These are phyloP conservation scores for Anthoscopus minutus DNA, from an alignment of 2,113 vertebrate genomes.

Conservation along the genomic window DNA sequence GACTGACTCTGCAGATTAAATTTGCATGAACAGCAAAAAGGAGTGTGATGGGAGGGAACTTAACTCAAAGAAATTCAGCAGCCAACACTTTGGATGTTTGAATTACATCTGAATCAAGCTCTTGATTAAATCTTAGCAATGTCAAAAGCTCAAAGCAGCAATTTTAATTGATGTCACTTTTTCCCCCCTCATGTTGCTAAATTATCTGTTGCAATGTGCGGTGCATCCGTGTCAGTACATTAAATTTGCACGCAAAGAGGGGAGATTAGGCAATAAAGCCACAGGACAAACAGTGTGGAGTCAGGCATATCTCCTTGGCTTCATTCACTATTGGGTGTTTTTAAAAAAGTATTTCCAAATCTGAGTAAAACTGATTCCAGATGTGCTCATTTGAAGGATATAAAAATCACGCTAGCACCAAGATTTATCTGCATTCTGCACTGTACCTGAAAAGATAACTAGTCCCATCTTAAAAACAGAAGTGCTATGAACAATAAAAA, in stretches of 20 bases:
- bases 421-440: not conserved
- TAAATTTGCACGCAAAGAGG: not conserved
- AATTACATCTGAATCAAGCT: conserved; percentile 15
- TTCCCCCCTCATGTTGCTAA: not conserved
- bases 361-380: conserved; percentile 23
- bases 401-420: conserved; percentile 6
- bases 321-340: not conserved
- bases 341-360: not conserved
- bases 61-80: conserved; percentile 14
- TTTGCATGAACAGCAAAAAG: conserved; percentile 29
- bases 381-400: conserved; percentile 20
- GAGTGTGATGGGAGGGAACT: not conserved
- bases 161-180: conserved; percentile 2
- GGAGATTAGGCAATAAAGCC: not conserved
- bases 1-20: conserved; percentile 8
- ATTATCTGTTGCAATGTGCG: not conserved
- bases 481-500: conserved; percentile 9
- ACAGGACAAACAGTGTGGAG: not conserved
- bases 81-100: not conserved
- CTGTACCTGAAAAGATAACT: conserved; percentile 12
- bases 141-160: conserved; percentile 19
- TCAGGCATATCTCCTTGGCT: conserved; percentile 2
- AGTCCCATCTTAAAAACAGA: conserved; percentile 42
- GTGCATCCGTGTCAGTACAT: not conserved
- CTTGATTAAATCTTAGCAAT: conserved; percentile 30